These are phyloP conservation scores for Pollimyrus isidori DNA, from an alignment of 2,113 vertebrate species.

Conservation along the genomic window DNA sequence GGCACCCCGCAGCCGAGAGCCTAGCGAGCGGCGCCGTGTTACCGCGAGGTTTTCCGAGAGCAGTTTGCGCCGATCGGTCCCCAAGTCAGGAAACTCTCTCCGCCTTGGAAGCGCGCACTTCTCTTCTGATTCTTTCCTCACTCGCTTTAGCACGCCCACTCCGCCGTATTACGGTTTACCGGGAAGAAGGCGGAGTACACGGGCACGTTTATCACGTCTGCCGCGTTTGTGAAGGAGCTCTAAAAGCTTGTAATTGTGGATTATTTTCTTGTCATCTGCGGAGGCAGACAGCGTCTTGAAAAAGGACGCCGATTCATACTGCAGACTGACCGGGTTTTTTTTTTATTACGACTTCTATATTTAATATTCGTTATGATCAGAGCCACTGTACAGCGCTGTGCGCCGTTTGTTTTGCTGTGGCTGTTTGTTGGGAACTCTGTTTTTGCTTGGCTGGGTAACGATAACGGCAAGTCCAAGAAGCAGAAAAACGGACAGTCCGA, in stretches of 20 bases:
- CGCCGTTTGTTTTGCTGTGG: conserved; percentile 39
- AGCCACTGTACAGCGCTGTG: conserved; percentile 22
- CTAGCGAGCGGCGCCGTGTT: neutral
- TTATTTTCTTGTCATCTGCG: neutral
- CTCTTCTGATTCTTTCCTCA: neutral
- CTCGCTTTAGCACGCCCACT: neutral
- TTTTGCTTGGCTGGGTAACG: conserved; percentile 49
- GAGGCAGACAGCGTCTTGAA: neutral
- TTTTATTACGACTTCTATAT: neutral
- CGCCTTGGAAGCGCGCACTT: neutral
- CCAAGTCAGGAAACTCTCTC: neutral
- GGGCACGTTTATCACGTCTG: neutral
- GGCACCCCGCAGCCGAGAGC: neutral
- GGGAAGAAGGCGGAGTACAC: neutral
- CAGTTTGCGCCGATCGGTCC: neutral
- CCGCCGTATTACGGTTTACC: neutral
- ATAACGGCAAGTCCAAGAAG: conserved; percentile 29
- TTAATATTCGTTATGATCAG: conserved; percentile 44
- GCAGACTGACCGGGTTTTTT: neutral
- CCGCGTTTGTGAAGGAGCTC: neutral
- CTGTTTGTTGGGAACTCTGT: conserved; percentile 45
- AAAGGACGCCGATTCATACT: neutral
- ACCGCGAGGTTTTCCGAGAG: neutral
- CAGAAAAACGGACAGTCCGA: conserved; percentile 27
- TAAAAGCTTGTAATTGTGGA: neutral